These are phyloP conservation scores for Sebastes jordani DNA, from an alignment of 2,797 vertebrate genomes.

Conservation along the genomic window DNA sequence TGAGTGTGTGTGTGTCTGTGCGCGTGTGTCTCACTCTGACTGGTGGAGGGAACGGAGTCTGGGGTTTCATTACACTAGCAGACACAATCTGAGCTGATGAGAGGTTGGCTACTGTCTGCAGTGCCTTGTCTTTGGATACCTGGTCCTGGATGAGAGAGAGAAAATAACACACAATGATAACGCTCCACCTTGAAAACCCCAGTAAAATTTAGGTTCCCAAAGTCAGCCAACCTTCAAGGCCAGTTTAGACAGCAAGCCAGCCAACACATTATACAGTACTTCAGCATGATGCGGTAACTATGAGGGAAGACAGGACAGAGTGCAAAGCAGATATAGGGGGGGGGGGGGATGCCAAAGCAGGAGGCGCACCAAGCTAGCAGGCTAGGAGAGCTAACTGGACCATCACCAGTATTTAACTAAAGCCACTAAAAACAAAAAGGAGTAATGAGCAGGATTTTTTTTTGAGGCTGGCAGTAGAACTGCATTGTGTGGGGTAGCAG, in stretches of 20 bases:
- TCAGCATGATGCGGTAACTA: constrained; percentile 65
- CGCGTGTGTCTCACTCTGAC: constrained; percentile 84
- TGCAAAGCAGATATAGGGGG: constrained; percentile 62
- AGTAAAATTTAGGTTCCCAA: constrained; percentile 5
- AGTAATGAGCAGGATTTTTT: constrained; percentile 57
- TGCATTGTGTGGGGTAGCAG: constrained; percentile 54
- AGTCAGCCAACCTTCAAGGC: constrained; percentile 40
- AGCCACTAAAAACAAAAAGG: constrained; percentile 59
- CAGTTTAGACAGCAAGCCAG: constrained; percentile 69
- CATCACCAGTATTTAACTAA: constrained; percentile 68
- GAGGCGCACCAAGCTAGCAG: constrained; percentile 55
- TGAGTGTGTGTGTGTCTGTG: constrained; percentile 1
- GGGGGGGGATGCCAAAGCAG: constrained; percentile 61
- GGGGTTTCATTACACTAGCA: constrained; percentile 91
- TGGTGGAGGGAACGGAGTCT: constrained; percentile 89
- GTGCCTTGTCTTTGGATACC: constrained; percentile 96
- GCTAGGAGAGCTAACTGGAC: constrained; percentile 58
- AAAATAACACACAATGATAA: constrained; percentile 16
- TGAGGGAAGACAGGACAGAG: constrained; percentile 54
- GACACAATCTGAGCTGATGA: constrained; percentile 97
- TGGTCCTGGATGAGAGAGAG: constrained; percentile 85
- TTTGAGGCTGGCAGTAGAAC: constrained; percentile 54
- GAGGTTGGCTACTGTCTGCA: constrained; percentile 96
- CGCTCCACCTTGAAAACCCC: neutral
- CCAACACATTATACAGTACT: constrained; percentile 49